Evolutionary conservation across 2,888 invertebrate species (phyloP), one percentile per base, ranked within the genome.

Genomic region (Erebia ligea): DNA sequence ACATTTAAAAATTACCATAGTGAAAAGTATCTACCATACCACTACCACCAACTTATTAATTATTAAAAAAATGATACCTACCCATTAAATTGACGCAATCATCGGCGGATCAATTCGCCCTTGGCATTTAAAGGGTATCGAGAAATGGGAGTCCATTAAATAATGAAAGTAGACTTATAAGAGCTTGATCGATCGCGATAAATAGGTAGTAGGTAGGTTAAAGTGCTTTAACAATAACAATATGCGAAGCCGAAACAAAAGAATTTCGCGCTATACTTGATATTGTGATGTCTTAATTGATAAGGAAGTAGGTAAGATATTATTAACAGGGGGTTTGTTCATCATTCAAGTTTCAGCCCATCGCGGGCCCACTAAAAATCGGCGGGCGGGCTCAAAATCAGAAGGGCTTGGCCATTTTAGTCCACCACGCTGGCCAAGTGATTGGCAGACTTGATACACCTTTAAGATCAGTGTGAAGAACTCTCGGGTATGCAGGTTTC

Each of bases 51-150:
- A 48, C 52, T 67, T 34, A 61, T 70, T 67, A 54, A 63, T 70
- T 65, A 58, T 73, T 67, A 70, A 67, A 73, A 61, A 67, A 62
- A 67, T 6, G 34, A 68, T 57, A 56, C 40, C 4, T 8, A 66
- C 21, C 57, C 45, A 57, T 66, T 74, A 70, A 70, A 70, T 59
- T 58, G 62, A 69, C 69, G 68, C 64, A 61, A 68, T 65, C 57
- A 66, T 59, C 63, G 64, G 40, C 61, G 40, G 64, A 19, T 63
- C 58, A 66, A 56, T 59, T 64, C 57, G 75, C 66, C 76, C 76
- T 75, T 75, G 76, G 73, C 76, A 76, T 76, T 76, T 70, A 70
- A 74, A 74, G 71, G 72, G 72, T 72, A 70, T 72, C 69, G 64
- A 65, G 69, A 71, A 71, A 66, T 54, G 64, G 54, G 67, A 68